phyloP scores from a whole-genome alignment of 35 echinoderm and acorn worm genomes.

The Lytechinus variegatus region DNA sequence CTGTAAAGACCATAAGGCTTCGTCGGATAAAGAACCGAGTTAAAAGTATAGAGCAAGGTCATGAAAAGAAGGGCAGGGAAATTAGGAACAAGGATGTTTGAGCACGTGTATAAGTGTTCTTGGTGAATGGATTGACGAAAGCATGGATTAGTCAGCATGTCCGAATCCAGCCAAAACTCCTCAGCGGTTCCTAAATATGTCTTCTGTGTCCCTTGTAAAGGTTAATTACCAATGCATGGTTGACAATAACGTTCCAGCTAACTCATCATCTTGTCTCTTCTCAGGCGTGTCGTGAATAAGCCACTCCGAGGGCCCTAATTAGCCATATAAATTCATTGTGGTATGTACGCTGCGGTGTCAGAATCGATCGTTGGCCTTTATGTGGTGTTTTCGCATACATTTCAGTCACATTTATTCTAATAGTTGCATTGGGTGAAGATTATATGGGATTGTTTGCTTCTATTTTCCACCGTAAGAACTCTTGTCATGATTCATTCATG shows the following conservation, averaged over 20 bases:
- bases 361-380: not conserved
- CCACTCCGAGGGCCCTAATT: not conserved
- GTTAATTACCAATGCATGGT: slow-evolving; percentile 3
- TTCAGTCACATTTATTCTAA: too few species aligned
- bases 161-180: not conserved
- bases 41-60: not conserved
- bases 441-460: too few species aligned
- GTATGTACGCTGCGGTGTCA: not conserved
- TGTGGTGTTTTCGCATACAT: not conserved
- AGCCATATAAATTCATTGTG: slow-evolving; percentile 3
- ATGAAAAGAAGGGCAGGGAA: not conserved
- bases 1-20: not conserved
- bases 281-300: not conserved
- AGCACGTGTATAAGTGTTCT: not conserved
- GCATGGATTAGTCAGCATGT: not conserved
- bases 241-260: not conserved
- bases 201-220: not conserved
- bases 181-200: not conserved
- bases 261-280: not conserved
- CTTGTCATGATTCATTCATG: not conserved
- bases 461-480: not conserved
- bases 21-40: not conserved
- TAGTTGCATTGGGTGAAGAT: too few species aligned
- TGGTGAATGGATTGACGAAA: not conserved
- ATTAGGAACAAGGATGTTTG: not conserved